A percentile compares a stretch with the other conserved stretches of the same genome.
Evolutionary conservation across 2,797 vertebrate species (phyloP).

Genomic region (Peromyscus melanophrys): DNA sequence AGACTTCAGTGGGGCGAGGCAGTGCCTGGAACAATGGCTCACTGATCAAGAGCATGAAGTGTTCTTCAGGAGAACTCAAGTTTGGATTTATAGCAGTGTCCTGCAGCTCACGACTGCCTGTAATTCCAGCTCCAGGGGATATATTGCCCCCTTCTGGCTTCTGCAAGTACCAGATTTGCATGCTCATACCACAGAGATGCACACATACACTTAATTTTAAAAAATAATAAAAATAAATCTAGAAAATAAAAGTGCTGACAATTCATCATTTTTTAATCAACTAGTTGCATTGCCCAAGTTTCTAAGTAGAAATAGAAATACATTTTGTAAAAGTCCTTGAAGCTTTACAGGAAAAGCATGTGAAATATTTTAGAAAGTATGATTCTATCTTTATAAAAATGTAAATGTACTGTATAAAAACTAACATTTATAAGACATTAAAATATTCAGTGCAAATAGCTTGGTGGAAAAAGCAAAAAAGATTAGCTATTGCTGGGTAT

Average conservation of each 20-base stretch:
- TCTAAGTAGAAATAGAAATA: background rate
- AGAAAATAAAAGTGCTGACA: background rate
- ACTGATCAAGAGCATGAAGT: too few relatives aligned
- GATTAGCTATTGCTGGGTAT: background rate
- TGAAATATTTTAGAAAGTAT: background rate
- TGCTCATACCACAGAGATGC: background rate
- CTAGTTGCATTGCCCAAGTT: background rate
- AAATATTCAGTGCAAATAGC: slow-evolving; percentile 3
- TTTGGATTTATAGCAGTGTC: background rate
- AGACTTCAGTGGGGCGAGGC: background rate
- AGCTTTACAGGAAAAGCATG: background rate
- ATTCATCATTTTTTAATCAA: background rate
- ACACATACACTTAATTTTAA: background rate
- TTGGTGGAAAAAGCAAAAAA: background rate
- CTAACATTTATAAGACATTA: background rate
- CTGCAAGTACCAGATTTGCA: too few relatives aligned
- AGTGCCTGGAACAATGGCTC: background rate
- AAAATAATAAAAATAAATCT: background rate
- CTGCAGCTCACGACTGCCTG: background rate
- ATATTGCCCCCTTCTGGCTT: background rate
- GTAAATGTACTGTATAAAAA: background rate
- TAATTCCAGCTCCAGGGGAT: background rate
- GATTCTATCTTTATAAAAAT: slow-evolving; percentile 19
- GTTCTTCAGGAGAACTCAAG: background rate
- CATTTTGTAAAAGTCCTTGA: background rate